Conservation (phyloP, 2,113 vertebrate species). For the Archilochus colubris region DNA sequence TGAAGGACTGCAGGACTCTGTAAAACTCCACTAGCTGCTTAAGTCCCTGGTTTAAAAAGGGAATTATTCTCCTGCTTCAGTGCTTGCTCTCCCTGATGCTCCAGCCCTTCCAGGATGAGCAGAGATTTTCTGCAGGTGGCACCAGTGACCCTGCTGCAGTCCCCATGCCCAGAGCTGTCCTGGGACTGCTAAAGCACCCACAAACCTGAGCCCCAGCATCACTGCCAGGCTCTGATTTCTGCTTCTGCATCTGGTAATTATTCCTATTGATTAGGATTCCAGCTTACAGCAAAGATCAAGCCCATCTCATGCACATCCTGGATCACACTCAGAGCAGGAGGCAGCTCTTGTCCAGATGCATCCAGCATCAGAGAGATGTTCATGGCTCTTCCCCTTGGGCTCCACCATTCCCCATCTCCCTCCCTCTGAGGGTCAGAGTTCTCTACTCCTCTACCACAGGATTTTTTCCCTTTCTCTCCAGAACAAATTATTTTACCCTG, state of each 20-base stretch:
- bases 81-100: neutral
- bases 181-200: neutral
- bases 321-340: neutral
- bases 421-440: neutral
- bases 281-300: neutral
- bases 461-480: neutral
- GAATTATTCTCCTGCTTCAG: neutral
- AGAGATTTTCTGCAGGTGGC: neutral
- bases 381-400: neutral
- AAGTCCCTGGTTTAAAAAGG: neutral
- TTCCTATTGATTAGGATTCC: neutral
- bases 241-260: neutral
- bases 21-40: neutral
- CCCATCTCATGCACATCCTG: neutral
- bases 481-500: neutral
- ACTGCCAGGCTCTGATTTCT: neutral
- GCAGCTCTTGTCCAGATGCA: neutral
- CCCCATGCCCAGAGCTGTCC: accelerated
- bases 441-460: neutral
- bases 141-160: neutral
- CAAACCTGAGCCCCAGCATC: neutral
- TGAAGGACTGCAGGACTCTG: conserved; percentile 15
- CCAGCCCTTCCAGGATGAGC: neutral
- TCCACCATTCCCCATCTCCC: neutral
- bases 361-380: accelerated